Evolutionary conservation across 2,797 vertebrate species (phyloP), one percentile per base, ranked within the genome.

Genomic region (Chromis chromis): DNA sequence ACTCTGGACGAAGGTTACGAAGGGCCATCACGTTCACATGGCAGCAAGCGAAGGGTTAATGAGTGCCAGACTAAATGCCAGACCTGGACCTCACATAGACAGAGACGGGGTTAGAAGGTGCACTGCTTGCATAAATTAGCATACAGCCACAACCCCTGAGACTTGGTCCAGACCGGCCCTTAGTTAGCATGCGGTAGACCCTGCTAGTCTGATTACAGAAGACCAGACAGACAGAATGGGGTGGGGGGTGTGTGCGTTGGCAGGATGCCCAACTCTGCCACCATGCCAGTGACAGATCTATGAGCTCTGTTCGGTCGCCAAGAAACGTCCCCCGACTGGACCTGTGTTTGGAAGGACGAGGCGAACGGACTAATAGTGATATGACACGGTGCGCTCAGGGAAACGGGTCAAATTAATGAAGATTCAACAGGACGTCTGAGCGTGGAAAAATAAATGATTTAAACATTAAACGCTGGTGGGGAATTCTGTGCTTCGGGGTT

Each of bases 141-240:
- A 91, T 89, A 82, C 64, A 87, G 90, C 78, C 88, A 84, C 86
- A 78, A 90, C 83, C 84, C 86, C 81, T 72, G 87, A 90, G 90
- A 86, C 82, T 91, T 55, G 70, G 81, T 88, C 86, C 83, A 82
- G 87, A 86, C 81, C 74, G 74, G 88, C 75, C 78, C 79, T 73
- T 93, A 87, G 90, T 93, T 94, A 95, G 83, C 90, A 93, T 93
- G 88, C 92, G 91, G 87, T 82, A 91, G 89, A 91, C 89, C 89
- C 85, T 79, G 88, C 88, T 90, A 75, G 90, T 75, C 89, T 89
- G 88, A 93, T 91, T 90, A 89, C 88, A 84, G 85, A 85, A 64
- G 86, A 88, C 86, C 86, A 93, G 89, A 88, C 90, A 88, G 88
- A 82, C 73, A 82, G 79, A 82, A 74, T 12, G 42, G 54, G 22